Base-by-base conservation (phyloP, 2,888 invertebrate genomes). In the Mesoligia furuncula region DNA sequence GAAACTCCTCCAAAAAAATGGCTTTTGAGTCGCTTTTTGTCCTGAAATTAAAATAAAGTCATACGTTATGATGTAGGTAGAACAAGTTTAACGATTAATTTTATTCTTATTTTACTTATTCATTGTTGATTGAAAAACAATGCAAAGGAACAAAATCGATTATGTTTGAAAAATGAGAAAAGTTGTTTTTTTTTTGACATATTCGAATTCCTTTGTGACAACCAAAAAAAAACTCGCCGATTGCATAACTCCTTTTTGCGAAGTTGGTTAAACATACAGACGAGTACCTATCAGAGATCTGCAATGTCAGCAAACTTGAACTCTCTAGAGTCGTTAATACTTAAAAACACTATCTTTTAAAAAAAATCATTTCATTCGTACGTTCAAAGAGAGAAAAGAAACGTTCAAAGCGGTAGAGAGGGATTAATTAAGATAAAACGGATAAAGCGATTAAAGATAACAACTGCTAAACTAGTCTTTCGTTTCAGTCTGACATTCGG, bases 371-470 rank as follows among this genome's bases (percentile, higher is more conserved):
- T n/a, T n/a, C n/a, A n/a, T n/a, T n/a, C n/a, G n/a, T n/a, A 79
- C 54, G 67, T 74, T 75, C 76, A 64, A 59, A 76, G 78, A 75
- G 24, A 64, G 62, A 78, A 83, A 84, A 71, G 31, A 74, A 73
- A 70, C 72, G 65, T 66, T 57, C 62, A 62, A 78, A 77, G 73
- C 71, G 70, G 75, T 64, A 59, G 54, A 67, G 76, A 73, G 82
- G 81, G 84, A 87, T 88, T 89, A 83, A 86, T 89, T 87, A 84
- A 87, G 87, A 88, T 86, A 85, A 83, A 86, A 78, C 75, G 64
- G 75, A 83, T 87, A 79, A 83, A 80, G 31, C 77, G 66, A 77
- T 81, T 81, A 77, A 66, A 77, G 80, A 80, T 82, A 79, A 80
- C 72, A 73, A 42, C 54, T 66, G 51, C 20, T 42, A 17, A 64